phyloP scores from a whole-genome alignment of 2,888 invertebrate genomes.

The Ochlodes sylvanus region DNA sequence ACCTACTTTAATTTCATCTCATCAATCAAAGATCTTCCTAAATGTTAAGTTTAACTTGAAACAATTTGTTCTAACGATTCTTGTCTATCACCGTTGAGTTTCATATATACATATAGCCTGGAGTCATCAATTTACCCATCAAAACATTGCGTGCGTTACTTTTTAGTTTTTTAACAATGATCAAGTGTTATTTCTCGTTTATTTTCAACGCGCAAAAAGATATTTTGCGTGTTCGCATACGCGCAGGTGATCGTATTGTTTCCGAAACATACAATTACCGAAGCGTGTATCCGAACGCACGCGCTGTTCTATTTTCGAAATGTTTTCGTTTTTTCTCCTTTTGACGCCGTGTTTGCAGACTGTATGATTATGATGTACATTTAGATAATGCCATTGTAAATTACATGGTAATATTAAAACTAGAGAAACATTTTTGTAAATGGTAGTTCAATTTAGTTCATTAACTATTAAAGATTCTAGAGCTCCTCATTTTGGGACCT shows the following conservation, averaged over 20 bases:
- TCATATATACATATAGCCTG: slow-evolving; percentile 13
- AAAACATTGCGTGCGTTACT: slow-evolving; percentile 30
- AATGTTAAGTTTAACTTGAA: not conserved
- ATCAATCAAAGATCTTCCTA: no score
- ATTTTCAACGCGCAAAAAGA: slow-evolving; percentile 20
- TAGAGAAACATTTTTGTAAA: not conserved
- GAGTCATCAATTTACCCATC: slow-evolving; percentile 36
- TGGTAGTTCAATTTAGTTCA: not conserved
- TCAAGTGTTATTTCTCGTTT: slow-evolving; percentile 19
- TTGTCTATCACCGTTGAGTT: not conserved
- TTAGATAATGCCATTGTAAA: slow-evolving; percentile 12
- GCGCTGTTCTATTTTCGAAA: slow-evolving; percentile 66
- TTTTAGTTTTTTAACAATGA: slow-evolving; percentile 13
- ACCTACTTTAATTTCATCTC: no score
- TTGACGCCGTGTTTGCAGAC: slow-evolving; percentile 47
- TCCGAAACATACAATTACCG: slow-evolving; percentile 56
- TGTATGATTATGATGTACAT: slow-evolving; percentile 23
- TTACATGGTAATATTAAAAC: slow-evolving; percentile 13
- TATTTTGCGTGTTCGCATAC: slow-evolving; percentile 50
- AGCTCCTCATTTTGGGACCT: no score
- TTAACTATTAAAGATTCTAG: no score
- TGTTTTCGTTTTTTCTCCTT: slow-evolving; percentile 44
- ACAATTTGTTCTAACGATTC: not conserved
- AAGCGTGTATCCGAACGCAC: slow-evolving; percentile 51
- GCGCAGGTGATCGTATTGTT: slow-evolving; percentile 52